A percentile compares a stretch with the other conserved stretches of the same genome.
Conservation (phyloP, 2,888 invertebrate genomes). For the Drosophila nigricruria region DNA sequence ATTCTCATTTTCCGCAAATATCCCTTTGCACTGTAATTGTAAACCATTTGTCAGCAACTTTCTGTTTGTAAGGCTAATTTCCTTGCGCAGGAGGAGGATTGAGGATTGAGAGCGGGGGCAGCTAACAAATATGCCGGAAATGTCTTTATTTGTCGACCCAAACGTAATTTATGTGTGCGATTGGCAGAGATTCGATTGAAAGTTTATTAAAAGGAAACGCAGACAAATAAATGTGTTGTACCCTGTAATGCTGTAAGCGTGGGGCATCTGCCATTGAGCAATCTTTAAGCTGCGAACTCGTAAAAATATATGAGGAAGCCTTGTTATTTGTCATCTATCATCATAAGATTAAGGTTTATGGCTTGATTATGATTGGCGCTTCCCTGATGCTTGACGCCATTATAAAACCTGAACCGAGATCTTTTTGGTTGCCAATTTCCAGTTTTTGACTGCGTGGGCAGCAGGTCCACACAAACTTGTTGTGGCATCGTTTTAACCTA, state of each 20-base stretch:
- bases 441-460: conserved; percentile 51
- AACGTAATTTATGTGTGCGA: conserved; percentile 57
- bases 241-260: not conserved
- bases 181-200: conserved; percentile 54
- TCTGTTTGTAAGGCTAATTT: conserved; percentile 67
- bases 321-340: conserved; percentile 37
- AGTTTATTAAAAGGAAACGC: conserved; percentile 55
- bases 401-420: conserved; percentile 43
- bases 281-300: conserved; percentile 25
- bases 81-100: conserved; percentile 4
- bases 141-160: conserved; percentile 69
- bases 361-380: conserved; percentile 72
- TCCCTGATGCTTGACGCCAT: conserved; percentile 50
- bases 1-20: conserved; percentile 34
- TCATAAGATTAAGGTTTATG: conserved; percentile 55
- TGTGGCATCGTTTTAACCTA: conserved; percentile 61
- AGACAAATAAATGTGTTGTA: conserved; percentile 40
- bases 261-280: conserved; percentile 3
- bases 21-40: conserved; percentile 71
- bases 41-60: conserved; percentile 80
- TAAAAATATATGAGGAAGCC: conserved; percentile 27
- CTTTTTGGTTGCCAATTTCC: conserved; percentile 22
- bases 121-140: conserved; percentile 67
- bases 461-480: conserved; percentile 50
- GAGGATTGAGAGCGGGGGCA: conserved; percentile 10